Conservation (phyloP, 2,888 invertebrate species). For the Sipha maydis region DNA sequence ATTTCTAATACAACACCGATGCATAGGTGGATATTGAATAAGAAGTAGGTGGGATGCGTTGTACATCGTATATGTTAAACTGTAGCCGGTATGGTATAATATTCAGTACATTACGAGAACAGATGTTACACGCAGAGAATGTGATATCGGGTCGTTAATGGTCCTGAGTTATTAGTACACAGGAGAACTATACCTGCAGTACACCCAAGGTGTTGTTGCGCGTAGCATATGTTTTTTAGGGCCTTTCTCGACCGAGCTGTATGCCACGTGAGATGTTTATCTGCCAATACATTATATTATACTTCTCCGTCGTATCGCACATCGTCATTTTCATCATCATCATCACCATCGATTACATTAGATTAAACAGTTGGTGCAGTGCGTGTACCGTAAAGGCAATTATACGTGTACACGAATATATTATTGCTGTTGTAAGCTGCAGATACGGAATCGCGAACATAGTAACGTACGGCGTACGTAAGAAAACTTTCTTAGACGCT, state of each 20-base stretch:
- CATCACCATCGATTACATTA: neutral
- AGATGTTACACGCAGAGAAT: slow-evolving; percentile 8
- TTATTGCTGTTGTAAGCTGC: neutral
- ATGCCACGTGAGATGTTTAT: neutral
- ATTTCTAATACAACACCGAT: too few relatives aligned
- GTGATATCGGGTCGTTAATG: neutral
- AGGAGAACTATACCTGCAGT: neutral
- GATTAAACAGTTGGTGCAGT: too few relatives aligned
- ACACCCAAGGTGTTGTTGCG: neutral
- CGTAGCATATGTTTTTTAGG: slow-evolving; percentile 20
- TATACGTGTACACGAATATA: neutral
- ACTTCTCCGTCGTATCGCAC: neutral
- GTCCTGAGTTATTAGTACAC: neutral
- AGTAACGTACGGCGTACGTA: neutral
- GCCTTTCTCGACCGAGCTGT: neutral
- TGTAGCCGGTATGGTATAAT: neutral
- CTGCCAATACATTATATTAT: neutral
- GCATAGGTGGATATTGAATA: neutral
- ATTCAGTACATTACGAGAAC: neutral
- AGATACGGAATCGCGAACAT: neutral
- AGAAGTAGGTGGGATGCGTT: neutral
- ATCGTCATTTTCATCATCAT: too few relatives aligned
- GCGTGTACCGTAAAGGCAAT: too few relatives aligned
- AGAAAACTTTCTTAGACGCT: neutral
- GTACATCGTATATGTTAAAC: neutral